Base-by-base conservation (phyloP, 92 coral and sea anemone species). In the Paragorgia papillata region DNA sequence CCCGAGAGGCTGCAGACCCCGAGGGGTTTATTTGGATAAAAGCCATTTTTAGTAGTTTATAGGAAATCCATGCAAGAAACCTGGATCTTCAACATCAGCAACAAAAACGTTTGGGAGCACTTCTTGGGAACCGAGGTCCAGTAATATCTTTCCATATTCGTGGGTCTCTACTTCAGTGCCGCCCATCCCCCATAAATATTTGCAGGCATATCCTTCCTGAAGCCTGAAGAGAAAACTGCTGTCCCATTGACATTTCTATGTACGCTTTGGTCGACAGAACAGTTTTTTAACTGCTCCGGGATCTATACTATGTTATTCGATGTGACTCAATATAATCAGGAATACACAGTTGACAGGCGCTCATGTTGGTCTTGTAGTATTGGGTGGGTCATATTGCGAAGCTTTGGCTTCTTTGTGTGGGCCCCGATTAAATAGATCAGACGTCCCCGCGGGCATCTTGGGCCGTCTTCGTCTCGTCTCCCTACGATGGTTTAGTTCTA, bases 61-160 rank as follows among this genome's bases (percentile, higher is more conserved):
- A 86, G 74, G 24, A 71, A 24, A 40, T 79, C 87, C 82, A 87
- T 87, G 9, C 62, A 87, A 39, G 34, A 86, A 76, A 19, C 79
- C 87, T 22, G 81, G 76, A 53, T 82, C 87, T 73, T 60, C 53
- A 17, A 82, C 78, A 62, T 82, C 69, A 56, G 80, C 84, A n/a
- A 77, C 62, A 15, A 76, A 24, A 6, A 75, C 82, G 50, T 57
- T 66, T 54, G 40, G 57, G 3, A 32, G 70, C 57, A 66, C 59
- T 56, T 83, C 83, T 2, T 48, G 69, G 34, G 50, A 60, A 58
- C 83, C 79, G 15, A 83, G 26, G 63, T 63, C 24, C 14, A 81
- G 29, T 17, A 50, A 46, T 40, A 34, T 51, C 21, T 65, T 35
- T 60, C 69, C 83, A 20, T 39, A 31, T 49, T 41, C 2, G 51